Evolutionary conservation across 2,113 vertebrate genomes (phyloP), one percentile per base, ranked within the genome.

Genomic region (Paraplagusia blochii): DNA sequence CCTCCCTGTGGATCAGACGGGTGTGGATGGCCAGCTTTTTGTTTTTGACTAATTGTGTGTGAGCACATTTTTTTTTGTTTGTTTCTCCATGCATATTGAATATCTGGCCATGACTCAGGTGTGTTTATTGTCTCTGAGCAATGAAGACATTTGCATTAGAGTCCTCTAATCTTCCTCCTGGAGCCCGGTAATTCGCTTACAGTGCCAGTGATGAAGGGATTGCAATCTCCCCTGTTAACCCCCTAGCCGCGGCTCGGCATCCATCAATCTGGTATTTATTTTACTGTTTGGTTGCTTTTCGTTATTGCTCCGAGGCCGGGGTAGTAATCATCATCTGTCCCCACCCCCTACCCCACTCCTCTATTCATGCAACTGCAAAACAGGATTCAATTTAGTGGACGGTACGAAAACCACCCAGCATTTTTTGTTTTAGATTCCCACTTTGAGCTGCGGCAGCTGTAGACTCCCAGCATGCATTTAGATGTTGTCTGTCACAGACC

Each of bases 71-170:
- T 16, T 53, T 11, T 58, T 8, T 51, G 7, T 29, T 18, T 44
- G 22, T 22, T 0, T 53, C 17, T 42, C 0, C 1, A 34, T 63
- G 39, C 47, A 15, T 16, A 11, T 46, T 18, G 45, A 16, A 47
- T 8, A 55, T n/a, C n/a, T n/a, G 22, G 44, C 11, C 12, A 61
- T 19, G 17, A 12, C 40, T 60, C 44, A 55, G 9, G 54, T 52
- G 35, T 58, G 60, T 43, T 53, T 53, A 29, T 58, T 44, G 57
- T 47, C 10, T 42, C 9, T 38, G 34, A 74, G 71, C 35, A 74
- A 65, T 10, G 9, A 44, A 7, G 45, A 34, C 67, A 80, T 70
- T 87, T 64, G 40, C 68, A 82, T 86, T 64, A 57, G 19, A 72
- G 14, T 33, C 46, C 48, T 59, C 19, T 54, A 51, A 77, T 77